Percentiles rank a stretch among this genome's conserved stretches.
Conservation (phyloP, 2,113 vertebrate species). For the Potamarius usumacintae region DNA sequence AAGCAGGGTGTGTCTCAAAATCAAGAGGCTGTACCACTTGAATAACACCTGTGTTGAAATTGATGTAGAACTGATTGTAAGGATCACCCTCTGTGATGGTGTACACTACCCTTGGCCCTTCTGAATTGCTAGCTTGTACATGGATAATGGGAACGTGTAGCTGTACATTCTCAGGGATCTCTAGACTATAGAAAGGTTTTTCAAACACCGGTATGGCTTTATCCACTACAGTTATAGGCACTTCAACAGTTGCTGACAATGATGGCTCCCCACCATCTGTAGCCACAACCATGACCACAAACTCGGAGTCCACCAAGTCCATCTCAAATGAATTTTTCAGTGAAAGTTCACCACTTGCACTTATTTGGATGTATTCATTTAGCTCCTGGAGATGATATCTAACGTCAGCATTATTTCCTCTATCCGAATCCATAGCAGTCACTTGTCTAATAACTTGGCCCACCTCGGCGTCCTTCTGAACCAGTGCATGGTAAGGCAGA, state of each 20-base stretch:
- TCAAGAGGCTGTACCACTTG: slow-evolving; percentile 84
- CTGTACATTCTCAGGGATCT: slow-evolving; percentile 89
- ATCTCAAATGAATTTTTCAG: slow-evolving; percentile 84
- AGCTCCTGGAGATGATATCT: slow-evolving; percentile 84
- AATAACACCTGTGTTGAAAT: slow-evolving; percentile 95
- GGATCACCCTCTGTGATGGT: slow-evolving; percentile 93
- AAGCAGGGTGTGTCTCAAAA: slow-evolving; percentile 93
- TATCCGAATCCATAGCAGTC: slow-evolving; percentile 86
- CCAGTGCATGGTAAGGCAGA: slow-evolving; percentile 89
- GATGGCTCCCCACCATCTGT: slow-evolving; percentile 84
- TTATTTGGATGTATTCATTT: slow-evolving; percentile 86
- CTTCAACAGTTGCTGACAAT: slow-evolving; percentile 81
- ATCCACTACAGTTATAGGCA: slow-evolving; percentile 89
- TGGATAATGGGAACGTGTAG: slow-evolving; percentile 89
- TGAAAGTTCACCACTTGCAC: slow-evolving; percentile 80
- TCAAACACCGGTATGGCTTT: slow-evolving; percentile 96
- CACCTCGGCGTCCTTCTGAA: slow-evolving; percentile 84
- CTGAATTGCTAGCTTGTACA: slow-evolving; percentile 89
- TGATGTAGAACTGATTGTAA: slow-evolving; percentile 88
- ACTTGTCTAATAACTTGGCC: slow-evolving; percentile 83
- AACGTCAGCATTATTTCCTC: slow-evolving; percentile 81
- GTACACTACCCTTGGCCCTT: slow-evolving; percentile 92
- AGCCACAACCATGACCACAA: slow-evolving; percentile 82
- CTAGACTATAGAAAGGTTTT: slow-evolving; percentile 91
- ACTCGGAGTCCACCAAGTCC: slow-evolving; percentile 85